Base-by-base conservation (phyloP, 2,113 vertebrate genomes). In the Leuciscus idus region DNA sequence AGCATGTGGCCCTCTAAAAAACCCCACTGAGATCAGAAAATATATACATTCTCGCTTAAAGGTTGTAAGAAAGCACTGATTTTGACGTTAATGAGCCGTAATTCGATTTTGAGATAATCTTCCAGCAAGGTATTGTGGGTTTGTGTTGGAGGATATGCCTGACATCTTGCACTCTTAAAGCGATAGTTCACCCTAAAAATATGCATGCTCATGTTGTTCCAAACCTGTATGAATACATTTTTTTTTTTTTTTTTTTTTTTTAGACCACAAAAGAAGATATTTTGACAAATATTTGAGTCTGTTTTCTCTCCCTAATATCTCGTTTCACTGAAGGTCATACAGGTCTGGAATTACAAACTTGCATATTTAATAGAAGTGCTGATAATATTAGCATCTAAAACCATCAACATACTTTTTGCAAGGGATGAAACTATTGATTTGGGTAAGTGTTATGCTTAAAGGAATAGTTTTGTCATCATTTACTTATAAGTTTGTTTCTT, bases 1-100 rank as follows among this genome's bases (percentile, higher is more conserved):
- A 84, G 84, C 86, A 82, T 94, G 86, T 95, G 95, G 95, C 93
- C 95, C 86, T 84, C 86, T 70, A 85, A 81, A 81, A 85, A 83
- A 81, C 46, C 85, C 87, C 84, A 68, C 55, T 33, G 89, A 86
- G 87, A 87, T 87, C 75, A 57, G 61, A 85, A 87, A 87, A 88
- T 84, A 80, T 87, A 89, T 87, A 87, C 80, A 11, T 86, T 87
- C 84, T 89, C 17, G 80, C 73, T 87, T 87, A 85, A 86, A 55
- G 75, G 33, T 59, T 84, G 68, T 72, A 83, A 36, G 57, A 83
- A 88, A 88, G 70, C 78, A 70, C 73, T 76, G 85, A 73, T 52
- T 46, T 36, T 28, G 83, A 88, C 43, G n/a, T 68, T 84, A 78
- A 81, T 90, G 75, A 84, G 43, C 79, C 15, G 6, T 90, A 84